A percentile compares a stretch with the other conserved stretches of the same genome.
phyloP scores from a whole-genome alignment of 2,113 vertebrate species.

The Ailuropoda melanoleuca region DNA sequence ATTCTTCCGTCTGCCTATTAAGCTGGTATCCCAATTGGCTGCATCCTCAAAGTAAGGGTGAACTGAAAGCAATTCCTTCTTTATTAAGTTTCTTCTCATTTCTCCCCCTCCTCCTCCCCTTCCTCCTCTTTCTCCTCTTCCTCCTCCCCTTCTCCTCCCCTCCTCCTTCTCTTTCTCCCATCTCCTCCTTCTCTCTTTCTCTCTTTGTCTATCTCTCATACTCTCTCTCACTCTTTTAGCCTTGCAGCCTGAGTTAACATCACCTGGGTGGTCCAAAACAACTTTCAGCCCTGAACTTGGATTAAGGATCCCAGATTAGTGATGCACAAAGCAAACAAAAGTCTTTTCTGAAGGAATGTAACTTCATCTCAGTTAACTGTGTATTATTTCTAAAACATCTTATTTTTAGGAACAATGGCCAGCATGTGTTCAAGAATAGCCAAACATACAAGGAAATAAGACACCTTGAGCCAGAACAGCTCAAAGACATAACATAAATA shows the following conservation, averaged over 20 bases:
- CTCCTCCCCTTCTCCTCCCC: too few species aligned
- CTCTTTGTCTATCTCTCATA: fast-evolving
- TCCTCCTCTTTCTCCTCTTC: background rate
- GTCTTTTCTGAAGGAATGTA: background rate
- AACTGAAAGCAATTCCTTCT: background rate
- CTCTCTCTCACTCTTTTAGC: background rate
- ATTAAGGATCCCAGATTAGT: background rate
- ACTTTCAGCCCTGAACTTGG: background rate
- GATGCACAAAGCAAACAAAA: background rate
- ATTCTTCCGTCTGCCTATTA: background rate
- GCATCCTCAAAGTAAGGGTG: background rate
- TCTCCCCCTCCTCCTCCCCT: too few species aligned
- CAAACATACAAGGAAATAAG: background rate
- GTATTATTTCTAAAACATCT: background rate
- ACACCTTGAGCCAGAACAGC: background rate
- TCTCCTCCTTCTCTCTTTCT: background rate
- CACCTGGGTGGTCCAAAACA: background rate
- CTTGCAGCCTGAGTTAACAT: background rate
- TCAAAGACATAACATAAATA: background rate
- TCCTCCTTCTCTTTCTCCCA: too few species aligned
- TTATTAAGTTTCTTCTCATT: background rate
- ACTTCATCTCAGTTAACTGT: background rate
- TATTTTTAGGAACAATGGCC: background rate
- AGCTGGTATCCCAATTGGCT: background rate
- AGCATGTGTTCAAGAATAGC: background rate